Base-by-base conservation (phyloP, 2,888 invertebrate genomes). In the Minunthozetes semirufus region DNA sequence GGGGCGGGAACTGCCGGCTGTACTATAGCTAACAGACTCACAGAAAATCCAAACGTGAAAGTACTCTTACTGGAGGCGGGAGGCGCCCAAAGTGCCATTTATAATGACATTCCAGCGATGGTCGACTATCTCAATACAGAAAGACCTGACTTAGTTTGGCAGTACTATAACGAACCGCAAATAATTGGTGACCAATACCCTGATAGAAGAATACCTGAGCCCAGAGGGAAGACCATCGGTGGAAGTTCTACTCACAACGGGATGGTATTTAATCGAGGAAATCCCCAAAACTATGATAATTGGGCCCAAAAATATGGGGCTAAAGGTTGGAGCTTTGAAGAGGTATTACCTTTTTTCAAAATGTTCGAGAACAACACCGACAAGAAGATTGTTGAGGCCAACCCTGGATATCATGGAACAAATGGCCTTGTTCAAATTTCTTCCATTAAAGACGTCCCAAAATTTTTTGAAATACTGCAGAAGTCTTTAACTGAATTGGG, bases 361-460 rank as follows among this genome's bases (percentile, higher is more conserved):
- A 72, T 27, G 50, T 72, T 1, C 4, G 72, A 72, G 27, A 53
- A 53, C 5, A 68, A 68, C 15, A 68, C 19, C 42, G 68, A 68
- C 13, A 11, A 2, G 3, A 8, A 8, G 15, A n/a, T 72, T 19
- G 56, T 72, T 1, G 15, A 1, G 8, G 22, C 50, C 0, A 53
- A 25, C 19, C 50, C 50, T 0, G 29, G 53, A 5, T 72, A 50
- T 50, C 72, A 72, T n/a, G 53, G 27, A 25, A 27, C 42, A 2
- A 11, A 25, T 6, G 72, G 72, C 5, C 72, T 29, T 13, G 42
- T 42, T 13, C 42, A 42, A 13, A 42, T 42, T 9, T 13, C 42
- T 9, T 42, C 42, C 5, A 8, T 1, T 1, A 6, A 1, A 11
- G 1, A 42, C 11, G 11, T 13, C 11, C 42, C 1, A 42, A 11